Base-by-base conservation (phyloP, 2,888 invertebrate species). In the Sphaeridia pumilis region DNA sequence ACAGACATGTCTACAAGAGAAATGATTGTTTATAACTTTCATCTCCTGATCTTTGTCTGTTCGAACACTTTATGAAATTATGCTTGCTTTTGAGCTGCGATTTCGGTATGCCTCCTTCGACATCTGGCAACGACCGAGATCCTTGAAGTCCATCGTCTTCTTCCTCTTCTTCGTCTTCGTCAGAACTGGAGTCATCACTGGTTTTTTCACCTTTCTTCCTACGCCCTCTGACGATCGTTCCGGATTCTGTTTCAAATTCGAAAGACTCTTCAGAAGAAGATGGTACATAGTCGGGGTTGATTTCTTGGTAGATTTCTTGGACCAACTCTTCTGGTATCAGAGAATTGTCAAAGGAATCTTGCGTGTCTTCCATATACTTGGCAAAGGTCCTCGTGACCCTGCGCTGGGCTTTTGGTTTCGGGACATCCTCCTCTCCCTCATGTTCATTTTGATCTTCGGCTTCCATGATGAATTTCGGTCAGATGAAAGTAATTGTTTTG, bases 251-350 rank as follows among this genome's bases (percentile, higher is more conserved):
- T n/a, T 41, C 25, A 21, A 27, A 46, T 3, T 50, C 50, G 45
- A 46, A 54, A 4, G 54, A 44, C 34, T 50, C 54, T 4, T 49
- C 54, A 3, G 54, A 54, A 2, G 26, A 25, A 21, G 44, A 27
- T 3, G 21, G 21, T 5, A 25, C 43, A 3, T 45, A 27, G 17
- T 17, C n/a, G 4, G 35, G 14, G 2, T 43, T 27, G 42, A 4
- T 4, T 34, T 50, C 46, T 5, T 4, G 3, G 31, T 44, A 51
- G 2, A 51, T 24, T 36, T 51, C 51, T 5, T 51, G 12, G 22
- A 51, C 38, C 10, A 51, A 20, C 12, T 26, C 35, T 24, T 14
- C 7, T 14, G 51, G 46, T 3, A 51, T 34, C n/a, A 51, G 27
- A 2, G 4, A n/a, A 5, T 50, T 44, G 24, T 50, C 50, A 43